Conservation (phyloP, 2,797 vertebrate species). For the Echeneis naucrates region DNA sequence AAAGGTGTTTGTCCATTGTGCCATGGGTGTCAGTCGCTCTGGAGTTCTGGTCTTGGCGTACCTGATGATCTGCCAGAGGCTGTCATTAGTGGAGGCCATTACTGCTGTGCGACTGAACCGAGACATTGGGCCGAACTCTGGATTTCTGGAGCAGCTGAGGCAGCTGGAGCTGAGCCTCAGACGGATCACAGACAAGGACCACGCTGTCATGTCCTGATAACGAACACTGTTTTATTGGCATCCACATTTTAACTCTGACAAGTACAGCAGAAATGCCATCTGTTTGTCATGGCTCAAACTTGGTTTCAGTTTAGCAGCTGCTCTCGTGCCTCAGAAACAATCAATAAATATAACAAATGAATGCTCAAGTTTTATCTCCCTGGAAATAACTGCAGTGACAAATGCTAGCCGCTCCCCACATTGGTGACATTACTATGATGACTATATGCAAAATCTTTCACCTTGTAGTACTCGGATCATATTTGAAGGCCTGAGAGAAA, state of each 20-base stretch:
- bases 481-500: constrained; percentile 32
- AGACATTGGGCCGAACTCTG: constrained; percentile 86
- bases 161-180: constrained; percentile 74
- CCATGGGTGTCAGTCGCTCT: constrained; percentile 90
- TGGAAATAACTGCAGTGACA: constrained; percentile 53
- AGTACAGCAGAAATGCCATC: constrained; percentile 8
- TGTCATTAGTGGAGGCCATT: constrained; percentile 84
- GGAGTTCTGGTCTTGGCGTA: constrained; percentile 89
- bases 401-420: constrained; percentile 27
- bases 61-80: constrained; percentile 87
- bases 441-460: constrained; percentile 47
- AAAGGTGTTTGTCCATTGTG: constrained; percentile 89
- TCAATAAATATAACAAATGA: constrained; percentile 1
- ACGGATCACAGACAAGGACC: constrained; percentile 6
- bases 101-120: constrained; percentile 82
- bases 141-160: constrained; percentile 88
- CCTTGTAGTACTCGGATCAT: constrained; percentile 56
- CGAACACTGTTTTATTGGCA: constrained; percentile 2
- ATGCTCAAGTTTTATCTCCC: constrained; percentile 28
- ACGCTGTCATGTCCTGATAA: constrained; percentile 2
- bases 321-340: not conserved
- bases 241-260: constrained; percentile 7
- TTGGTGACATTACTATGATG: constrained; percentile 28
- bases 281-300: constrained; percentile 9
- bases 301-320: not conserved